Conservation (phyloP, 2,888 invertebrate species). For the Teleogryllus oceanicus region DNA sequence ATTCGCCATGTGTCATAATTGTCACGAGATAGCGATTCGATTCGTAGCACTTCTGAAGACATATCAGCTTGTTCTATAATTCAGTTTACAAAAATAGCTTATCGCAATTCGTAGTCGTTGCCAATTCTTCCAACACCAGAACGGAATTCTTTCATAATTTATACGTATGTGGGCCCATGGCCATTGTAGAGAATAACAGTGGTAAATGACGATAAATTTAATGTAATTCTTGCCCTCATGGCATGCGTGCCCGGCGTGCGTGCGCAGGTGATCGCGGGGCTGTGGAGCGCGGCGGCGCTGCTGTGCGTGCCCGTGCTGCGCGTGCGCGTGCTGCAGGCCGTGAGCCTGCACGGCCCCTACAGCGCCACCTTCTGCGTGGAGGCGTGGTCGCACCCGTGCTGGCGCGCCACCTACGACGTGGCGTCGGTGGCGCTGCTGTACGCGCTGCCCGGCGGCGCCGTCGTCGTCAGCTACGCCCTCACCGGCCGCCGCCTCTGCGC, state of each 20-base stretch:
- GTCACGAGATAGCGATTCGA: too few species aligned
- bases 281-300: slow-evolving; percentile 67
- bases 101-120: too few species aligned
- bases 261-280: slow-evolving; percentile 51
- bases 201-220: too few species aligned
- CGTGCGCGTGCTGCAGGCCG: slow-evolving; percentile 48
- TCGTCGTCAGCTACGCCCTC: slow-evolving; percentile 55
- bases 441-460: slow-evolving; percentile 62
- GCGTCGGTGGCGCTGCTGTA: slow-evolving; percentile 69
- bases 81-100: too few species aligned
- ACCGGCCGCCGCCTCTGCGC: slow-evolving; percentile 70
- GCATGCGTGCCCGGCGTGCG: background rate
- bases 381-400: slow-evolving; percentile 46
- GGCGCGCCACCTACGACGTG: slow-evolving; percentile 45
- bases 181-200: too few species aligned
- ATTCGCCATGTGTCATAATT: too few species aligned
- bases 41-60: too few species aligned
- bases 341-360: slow-evolving; percentile 2
- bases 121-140: too few species aligned
- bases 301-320: slow-evolving; percentile 65
- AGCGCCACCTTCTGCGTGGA: slow-evolving; percentile 56
- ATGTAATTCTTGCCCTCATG: too few species aligned
- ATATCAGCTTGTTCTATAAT: too few species aligned
- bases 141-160: too few species aligned
- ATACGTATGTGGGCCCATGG: too few species aligned